phyloP scores from a whole-genome alignment of 1,140 invertebrate genomes.

The Saxidomus purpurata region DNA sequence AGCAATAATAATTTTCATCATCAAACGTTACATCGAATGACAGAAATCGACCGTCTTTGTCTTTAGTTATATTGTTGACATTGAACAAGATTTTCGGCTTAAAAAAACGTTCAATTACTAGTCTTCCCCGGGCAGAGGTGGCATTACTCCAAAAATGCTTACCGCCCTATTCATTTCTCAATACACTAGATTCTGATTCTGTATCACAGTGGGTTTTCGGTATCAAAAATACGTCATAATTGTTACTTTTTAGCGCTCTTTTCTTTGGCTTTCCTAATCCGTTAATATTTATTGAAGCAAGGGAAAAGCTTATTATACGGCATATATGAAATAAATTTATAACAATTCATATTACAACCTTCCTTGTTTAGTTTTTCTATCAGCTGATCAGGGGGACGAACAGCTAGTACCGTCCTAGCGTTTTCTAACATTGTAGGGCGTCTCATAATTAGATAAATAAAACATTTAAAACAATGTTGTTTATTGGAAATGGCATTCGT shows the following conservation, averaged over 20 bases:
- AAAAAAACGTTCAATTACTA: background rate
- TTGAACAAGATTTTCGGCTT: background rate
- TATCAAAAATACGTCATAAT: background rate
- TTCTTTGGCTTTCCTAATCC: background rate
- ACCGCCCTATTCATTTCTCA: background rate
- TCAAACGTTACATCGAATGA: background rate
- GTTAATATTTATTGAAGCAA: background rate
- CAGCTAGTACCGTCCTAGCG: too few species aligned
- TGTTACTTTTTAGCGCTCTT: background rate
- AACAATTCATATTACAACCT: too few species aligned
- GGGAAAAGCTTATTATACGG: too few species aligned
- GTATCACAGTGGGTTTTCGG: background rate
- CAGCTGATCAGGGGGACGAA: too few species aligned
- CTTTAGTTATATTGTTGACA: background rate
- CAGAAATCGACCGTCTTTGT: background rate
- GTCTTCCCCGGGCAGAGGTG: background rate
- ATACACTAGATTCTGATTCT: background rate
- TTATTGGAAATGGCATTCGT: too few species aligned
- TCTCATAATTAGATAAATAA: too few species aligned
- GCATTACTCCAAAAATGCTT: background rate
- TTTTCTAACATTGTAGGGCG: too few species aligned
- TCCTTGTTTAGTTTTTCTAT: too few species aligned
- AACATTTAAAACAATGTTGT: too few species aligned
- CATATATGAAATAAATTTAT: too few species aligned
- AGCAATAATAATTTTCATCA: background rate